Evolutionary conservation across 2,113 vertebrate genomes (phyloP).

Genomic region (Phaetusa simplex): DNA sequence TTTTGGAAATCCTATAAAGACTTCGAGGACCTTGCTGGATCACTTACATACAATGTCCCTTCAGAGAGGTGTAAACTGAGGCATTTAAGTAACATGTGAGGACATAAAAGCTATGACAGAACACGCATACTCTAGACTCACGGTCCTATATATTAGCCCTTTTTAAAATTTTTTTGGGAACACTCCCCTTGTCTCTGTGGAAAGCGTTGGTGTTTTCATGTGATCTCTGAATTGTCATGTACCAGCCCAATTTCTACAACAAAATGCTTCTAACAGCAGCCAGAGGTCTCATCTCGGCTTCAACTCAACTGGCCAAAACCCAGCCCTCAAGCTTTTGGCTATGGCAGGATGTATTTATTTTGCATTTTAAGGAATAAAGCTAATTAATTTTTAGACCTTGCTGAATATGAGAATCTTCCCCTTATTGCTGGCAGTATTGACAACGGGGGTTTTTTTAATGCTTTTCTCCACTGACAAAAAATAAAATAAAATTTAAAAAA

Average conservation of each 20-base stretch:
- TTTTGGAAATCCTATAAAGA: neutral
- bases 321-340: neutral
- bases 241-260: neutral
- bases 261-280: neutral
- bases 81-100: neutral
- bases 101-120: neutral
- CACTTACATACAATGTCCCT: neutral
- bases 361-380: neutral
- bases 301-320: neutral
- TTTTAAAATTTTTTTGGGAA: neutral
- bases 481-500: neutral
- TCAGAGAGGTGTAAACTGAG: neutral
- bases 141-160: accelerated
- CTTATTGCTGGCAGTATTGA: neutral
- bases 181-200: neutral
- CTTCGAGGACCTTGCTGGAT: neutral
- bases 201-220: neutral
- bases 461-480: neutral
- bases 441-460: neutral
- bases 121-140: neutral
- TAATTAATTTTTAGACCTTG: conserved; percentile 18
- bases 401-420: neutral
- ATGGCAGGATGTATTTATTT: neutral
- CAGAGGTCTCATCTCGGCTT: neutral
- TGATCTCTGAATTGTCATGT: neutral